Evolutionary conservation across 2,113 vertebrate species (phyloP), one percentile per base, ranked within the genome.

Genomic region (Mustela nigripes): DNA sequence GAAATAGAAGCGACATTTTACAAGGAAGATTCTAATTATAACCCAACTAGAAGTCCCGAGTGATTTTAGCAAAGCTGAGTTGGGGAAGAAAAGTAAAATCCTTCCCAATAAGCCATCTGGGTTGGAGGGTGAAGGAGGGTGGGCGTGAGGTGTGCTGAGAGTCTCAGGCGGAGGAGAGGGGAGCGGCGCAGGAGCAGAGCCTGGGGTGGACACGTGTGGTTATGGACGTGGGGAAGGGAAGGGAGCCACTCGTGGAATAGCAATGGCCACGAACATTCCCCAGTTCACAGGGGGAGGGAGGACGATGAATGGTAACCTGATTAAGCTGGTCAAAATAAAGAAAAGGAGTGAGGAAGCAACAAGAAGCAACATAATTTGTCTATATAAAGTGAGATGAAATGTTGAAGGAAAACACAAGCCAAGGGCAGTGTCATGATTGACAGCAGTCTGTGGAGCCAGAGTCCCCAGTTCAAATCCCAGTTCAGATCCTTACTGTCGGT

Each of bases 1-100:
- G 36, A 73, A 42, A 53, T 21, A 60, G 56, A 73, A 91, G 53
- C 33, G 4, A 78, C 4, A n/a, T 91, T 84, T 62, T 80, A 26
- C 14, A 58, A 63, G 26, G 71, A 71, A 71, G 50, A 73, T 58
- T 82, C 63, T 91, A 63, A 82, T 26, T 11, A 60, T n/a, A 83
- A 62, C 76, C 36, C 87, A 71, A 18, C 69, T 24, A 45, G 18
- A 63, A 56, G 16, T 87, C 76, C 16, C 1, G 2, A 33, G 4
- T 63, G 79, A 56, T 91, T 83, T 83, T 56, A 92, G 45, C 62
- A 39, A 94, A 91, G 60, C 42, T 50, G 36, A 42, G 28, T 15
- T 93, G 63, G 89, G 56, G 28, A 24, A 42, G 42, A 22, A 82
- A 53, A 91, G n/a, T 65, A 56, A 36, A 56, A 85, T 65, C 19